A percentile compares a stretch with the other conserved stretches of the same genome.
These are phyloP conservation scores for Leguminivora glycinivorella DNA, from an alignment of 1,140 invertebrate species.

Conservation along the genomic window DNA sequence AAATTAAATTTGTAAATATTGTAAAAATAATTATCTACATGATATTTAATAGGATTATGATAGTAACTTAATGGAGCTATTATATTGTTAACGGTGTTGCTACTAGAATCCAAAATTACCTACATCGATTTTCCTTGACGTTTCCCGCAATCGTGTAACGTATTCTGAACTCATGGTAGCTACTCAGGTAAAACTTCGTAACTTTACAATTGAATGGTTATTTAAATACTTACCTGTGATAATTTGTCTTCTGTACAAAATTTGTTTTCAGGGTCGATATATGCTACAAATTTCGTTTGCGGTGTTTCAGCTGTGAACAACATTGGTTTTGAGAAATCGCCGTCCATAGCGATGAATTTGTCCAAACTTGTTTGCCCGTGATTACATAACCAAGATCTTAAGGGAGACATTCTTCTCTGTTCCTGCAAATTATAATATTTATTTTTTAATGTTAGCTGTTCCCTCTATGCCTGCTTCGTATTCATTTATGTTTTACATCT, in stretches of 20 bases:
- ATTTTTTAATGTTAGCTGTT: conserved; percentile 26
- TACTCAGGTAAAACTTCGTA: neutral
- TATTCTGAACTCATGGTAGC: too few relatives aligned
- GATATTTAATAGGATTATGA: too few relatives aligned
- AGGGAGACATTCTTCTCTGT: conserved; percentile 90
- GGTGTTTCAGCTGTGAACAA: conserved; percentile 93
- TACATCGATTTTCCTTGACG: too few relatives aligned
- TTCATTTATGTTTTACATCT: too few relatives aligned
- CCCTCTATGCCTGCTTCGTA: too few relatives aligned
- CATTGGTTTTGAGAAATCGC: conserved; percentile 86
- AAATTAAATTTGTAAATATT: too few relatives aligned
- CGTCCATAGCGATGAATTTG: conserved; percentile 89
- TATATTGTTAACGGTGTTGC: too few relatives aligned
- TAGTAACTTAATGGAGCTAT: too few relatives aligned
- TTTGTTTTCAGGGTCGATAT: conserved; percentile 95
- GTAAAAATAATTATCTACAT: too few relatives aligned
- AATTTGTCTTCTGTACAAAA: conserved; percentile 95
- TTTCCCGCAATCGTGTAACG: too few relatives aligned
- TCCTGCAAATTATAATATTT: conserved; percentile 74
- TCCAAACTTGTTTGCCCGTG: conserved; percentile 90
- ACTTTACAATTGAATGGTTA: conserved; percentile 28
- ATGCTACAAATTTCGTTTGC: conserved; percentile 92
- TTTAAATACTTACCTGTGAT: conserved; percentile 94
- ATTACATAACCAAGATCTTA: conserved; percentile 94
- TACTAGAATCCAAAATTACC: too few relatives aligned